A percentile compares a stretch with the other conserved stretches of the same genome.
Conservation (phyloP, 2,113 vertebrate genomes). For the Tachycineta bicolor region DNA sequence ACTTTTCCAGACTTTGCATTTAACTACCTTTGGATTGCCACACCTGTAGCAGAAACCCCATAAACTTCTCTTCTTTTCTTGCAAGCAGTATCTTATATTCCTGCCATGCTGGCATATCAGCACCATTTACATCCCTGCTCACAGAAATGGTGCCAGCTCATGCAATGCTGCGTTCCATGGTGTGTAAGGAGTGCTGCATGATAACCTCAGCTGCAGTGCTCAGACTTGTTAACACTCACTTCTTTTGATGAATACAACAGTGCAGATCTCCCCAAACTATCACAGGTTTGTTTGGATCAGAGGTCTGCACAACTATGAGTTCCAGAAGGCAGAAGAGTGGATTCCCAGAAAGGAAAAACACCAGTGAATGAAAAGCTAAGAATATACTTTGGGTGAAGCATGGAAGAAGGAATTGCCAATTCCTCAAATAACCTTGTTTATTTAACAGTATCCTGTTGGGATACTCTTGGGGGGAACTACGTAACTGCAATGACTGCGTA, state of each 20-base stretch:
- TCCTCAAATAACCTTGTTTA: constrained; percentile 7
- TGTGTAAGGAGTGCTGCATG: not conserved
- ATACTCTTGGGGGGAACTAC: not conserved
- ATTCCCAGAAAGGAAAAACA: not conserved
- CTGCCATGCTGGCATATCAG: not conserved
- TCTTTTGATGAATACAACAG: not conserved
- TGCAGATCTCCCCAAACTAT: not conserved
- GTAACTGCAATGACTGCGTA: not conserved
- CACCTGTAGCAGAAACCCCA: not conserved
- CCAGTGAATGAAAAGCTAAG: not conserved
- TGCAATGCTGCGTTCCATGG: not conserved
- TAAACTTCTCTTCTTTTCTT: not conserved
- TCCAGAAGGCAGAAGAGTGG: not conserved
- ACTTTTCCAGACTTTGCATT: constrained; percentile 14
- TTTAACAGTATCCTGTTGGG: not conserved
- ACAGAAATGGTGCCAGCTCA: not conserved
- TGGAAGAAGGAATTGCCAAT: not conserved
- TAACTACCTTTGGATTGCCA: not conserved
- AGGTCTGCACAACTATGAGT: not conserved
- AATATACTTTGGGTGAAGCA: not conserved
- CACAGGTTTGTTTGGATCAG: not conserved
- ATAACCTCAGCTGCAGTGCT: not conserved
- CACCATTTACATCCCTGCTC: not conserved
- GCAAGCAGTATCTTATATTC: not conserved
- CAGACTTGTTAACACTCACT: not conserved